A percentile compares a stretch with the other conserved stretches of the same genome.
These are phyloP conservation scores for Steinernema feltiae DNA, from an alignment of 1,140 invertebrate genomes.

Conservation along the genomic window DNA sequence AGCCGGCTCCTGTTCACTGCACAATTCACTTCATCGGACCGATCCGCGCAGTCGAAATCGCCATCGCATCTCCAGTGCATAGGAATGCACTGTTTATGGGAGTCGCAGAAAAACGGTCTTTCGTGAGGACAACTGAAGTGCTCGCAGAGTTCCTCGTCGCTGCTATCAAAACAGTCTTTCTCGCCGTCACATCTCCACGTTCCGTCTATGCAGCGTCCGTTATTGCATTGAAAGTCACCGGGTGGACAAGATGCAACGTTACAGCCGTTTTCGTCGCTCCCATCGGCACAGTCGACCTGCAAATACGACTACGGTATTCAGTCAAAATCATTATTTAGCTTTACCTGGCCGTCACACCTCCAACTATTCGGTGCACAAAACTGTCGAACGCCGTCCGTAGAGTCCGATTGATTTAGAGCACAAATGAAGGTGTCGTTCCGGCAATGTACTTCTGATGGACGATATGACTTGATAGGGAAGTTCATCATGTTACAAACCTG, in stretches of 20 bases:
- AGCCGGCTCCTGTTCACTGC: not conserved
- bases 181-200: conserved; percentile 70
- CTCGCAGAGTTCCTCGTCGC: not conserved
- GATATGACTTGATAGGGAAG: not conserved
- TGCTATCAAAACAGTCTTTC: not conserved
- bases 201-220: conserved; percentile 72
- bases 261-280: not conserved
- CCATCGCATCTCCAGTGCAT: conserved; percentile 72
- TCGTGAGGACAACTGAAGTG: not conserved
- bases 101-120: not conserved
- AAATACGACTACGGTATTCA: too few species aligned
- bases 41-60: conserved; percentile 72
- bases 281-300: not conserved
- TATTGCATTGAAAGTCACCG: conserved; percentile 68
- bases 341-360: not conserved
- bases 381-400: too few species aligned
- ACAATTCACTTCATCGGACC: conserved; percentile 66
- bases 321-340: too few species aligned
- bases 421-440: not conserved
- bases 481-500: not conserved
- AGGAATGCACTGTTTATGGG: conserved; percentile 67
- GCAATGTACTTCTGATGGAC: not conserved
- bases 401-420: not conserved
- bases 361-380: not conserved
- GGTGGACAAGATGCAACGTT: not conserved